phyloP scores from a whole-genome alignment of 2,113 vertebrate genomes.

The Excalfactoria chinensis region DNA sequence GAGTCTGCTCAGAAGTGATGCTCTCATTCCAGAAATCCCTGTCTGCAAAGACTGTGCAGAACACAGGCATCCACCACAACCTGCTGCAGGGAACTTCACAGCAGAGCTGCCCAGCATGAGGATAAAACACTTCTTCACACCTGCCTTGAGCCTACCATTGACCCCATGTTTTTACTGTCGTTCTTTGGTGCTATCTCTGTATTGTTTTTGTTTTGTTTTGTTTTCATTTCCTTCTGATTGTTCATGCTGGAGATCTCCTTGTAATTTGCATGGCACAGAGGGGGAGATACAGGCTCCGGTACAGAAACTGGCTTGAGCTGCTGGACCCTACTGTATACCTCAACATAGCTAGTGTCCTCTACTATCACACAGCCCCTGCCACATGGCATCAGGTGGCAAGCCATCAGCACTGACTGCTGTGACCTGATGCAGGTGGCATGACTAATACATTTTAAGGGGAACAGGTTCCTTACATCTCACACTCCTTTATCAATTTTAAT shows the following conservation, averaged over 20 bases:
- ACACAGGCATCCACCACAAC: background rate
- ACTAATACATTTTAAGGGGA: background rate
- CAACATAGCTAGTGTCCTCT: background rate
- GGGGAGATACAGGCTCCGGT: too few species aligned
- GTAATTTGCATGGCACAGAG: rapidly evolving
- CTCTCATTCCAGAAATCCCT: background rate
- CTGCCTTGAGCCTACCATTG: rapidly evolving
- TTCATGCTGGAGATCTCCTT: background rate
- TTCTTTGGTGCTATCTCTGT: background rate
- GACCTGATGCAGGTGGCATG: slow-evolving; percentile 19
- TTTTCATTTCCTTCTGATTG: background rate
- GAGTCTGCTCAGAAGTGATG: background rate
- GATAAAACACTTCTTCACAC: background rate
- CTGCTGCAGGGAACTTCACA: background rate
- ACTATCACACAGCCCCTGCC: background rate
- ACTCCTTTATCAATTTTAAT: background rate
- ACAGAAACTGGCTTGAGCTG: background rate
- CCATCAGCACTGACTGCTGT: slow-evolving; percentile 14
- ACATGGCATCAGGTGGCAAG: background rate
- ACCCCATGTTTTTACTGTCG: background rate
- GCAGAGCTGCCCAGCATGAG: rapidly evolving
- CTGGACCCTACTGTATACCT: background rate
- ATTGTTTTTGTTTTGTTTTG: background rate
- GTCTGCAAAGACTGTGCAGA: background rate
- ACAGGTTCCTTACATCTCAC: background rate